Percentiles rank a stretch among this genome's conserved stretches.
Conservation (phyloP, 2,113 vertebrate genomes). For the Danio rerio region GRCz12tu NC_133194.1:32456001-32456500, state of each 20-base stretch:
- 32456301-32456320: not conserved
- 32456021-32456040: too few species aligned
- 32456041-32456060: too few species aligned
- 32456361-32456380: slow-evolving; percentile 18
- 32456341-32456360: not conserved
- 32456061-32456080: too few species aligned
- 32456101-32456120: too few species aligned
- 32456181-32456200: slow-evolving; percentile 12
- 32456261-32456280: not conserved
- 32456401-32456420: not conserved
- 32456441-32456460: not conserved
- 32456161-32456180: not conserved
- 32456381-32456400: not conserved
- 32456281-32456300: not conserved
- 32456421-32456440: not conserved
- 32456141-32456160: not conserved
- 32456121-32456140: not conserved
- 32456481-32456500: not conserved
- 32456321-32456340: not conserved
- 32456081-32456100: too few species aligned
- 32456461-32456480: not conserved
- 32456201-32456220: not conserved
- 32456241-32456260: not conserved
- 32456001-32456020: too few species aligned
- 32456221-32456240: not conserved